Evolutionary conservation across 2,888 invertebrate genomes (phyloP).

Genomic region (Drosophila nr. perissopoda): DNA sequence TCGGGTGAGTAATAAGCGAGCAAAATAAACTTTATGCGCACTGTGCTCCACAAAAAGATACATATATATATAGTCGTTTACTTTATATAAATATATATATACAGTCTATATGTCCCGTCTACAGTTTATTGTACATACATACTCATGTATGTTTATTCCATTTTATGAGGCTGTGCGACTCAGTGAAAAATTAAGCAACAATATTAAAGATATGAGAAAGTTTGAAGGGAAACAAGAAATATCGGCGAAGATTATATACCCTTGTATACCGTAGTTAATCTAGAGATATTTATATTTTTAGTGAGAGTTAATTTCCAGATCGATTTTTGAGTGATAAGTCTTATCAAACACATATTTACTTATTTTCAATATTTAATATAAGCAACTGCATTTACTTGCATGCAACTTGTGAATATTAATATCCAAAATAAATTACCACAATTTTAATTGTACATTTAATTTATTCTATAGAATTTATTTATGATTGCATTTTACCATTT

Average conservation of each 20-base stretch:
- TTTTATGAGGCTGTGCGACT: slow-evolving; percentile 28
- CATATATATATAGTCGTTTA: neutral
- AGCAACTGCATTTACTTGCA: neutral
- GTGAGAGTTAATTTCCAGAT: neutral
- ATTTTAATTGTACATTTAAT: neutral
- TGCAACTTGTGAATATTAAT: neutral
- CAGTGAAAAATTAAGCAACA: slow-evolving; percentile 25
- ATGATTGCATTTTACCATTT: neutral
- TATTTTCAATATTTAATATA: neutral
- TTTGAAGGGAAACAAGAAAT: neutral
- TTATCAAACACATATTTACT: neutral
- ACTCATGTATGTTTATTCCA: slow-evolving; percentile 11
- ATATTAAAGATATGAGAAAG: neutral
- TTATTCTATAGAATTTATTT: neutral
- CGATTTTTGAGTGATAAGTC: neutral
- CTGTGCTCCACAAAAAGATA: slow-evolving; percentile 23
- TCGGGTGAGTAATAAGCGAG: slow-evolving; percentile 57
- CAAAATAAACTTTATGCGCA: slow-evolving; percentile 52
- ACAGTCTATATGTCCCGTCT: slow-evolving; percentile 9
- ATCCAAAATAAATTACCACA: neutral
- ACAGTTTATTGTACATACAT: slow-evolving; percentile 36
- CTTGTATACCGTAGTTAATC: neutral
- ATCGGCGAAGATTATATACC: neutral
- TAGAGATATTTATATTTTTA: neutral
- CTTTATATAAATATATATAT: slow-evolving; percentile 5